phyloP scores from a whole-genome alignment of 2,797 vertebrate genomes.

The Sebastes diaconus region DNA sequence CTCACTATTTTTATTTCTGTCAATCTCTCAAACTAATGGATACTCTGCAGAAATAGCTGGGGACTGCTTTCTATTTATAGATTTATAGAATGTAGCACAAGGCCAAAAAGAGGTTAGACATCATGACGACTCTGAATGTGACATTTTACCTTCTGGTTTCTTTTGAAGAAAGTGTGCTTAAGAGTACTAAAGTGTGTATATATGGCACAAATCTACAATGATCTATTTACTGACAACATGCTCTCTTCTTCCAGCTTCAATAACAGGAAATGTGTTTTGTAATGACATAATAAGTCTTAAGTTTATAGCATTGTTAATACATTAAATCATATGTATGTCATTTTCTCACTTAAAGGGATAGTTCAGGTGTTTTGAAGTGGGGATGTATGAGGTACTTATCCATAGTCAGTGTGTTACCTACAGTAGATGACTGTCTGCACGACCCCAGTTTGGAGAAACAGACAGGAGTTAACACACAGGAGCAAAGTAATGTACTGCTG shows the following conservation, averaged over 20 bases:
- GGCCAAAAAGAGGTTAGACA: constrained; percentile 33
- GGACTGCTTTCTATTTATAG: constrained; percentile 61
- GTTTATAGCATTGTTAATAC: background rate
- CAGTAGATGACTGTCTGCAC: rapidly evolving
- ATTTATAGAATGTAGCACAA: constrained; percentile 47
- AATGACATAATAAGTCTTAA: background rate
- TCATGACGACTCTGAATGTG: background rate
- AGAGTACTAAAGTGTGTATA: background rate
- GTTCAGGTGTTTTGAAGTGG: too few relatives aligned
- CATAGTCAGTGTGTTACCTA: too few relatives aligned
- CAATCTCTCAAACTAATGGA: constrained; percentile 74
- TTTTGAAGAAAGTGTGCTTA: background rate
- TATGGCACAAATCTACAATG: background rate
- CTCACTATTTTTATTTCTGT: constrained; percentile 71
- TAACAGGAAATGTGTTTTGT: background rate
- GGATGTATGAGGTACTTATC: too few relatives aligned
- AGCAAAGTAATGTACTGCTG: too few relatives aligned
- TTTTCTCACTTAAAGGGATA: background rate
- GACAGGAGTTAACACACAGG: too few relatives aligned
- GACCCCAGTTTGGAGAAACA: too few relatives aligned
- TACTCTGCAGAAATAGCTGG: constrained; percentile 50
- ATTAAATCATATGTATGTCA: background rate
- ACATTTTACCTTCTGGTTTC: background rate
- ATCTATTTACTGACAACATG: background rate
- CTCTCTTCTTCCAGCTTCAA: background rate